These are phyloP conservation scores for Parochlus steinenii DNA, from an alignment of 2,888 invertebrate genomes.

Conservation along the genomic window DNA sequence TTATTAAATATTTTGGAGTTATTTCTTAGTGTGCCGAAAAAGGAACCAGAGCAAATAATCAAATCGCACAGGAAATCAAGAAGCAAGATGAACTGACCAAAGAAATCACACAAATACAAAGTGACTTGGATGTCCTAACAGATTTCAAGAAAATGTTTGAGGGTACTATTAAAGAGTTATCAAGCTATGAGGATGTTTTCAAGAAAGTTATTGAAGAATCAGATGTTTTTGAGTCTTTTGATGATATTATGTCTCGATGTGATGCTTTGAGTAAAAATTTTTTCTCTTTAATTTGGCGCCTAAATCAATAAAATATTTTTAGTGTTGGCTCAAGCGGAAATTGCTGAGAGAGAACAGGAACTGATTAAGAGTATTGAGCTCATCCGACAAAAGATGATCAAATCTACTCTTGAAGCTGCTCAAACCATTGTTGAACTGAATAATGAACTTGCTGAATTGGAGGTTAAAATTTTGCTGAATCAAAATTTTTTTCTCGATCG, in stretches of 20 bases:
- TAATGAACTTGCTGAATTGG: conserved; percentile 25
- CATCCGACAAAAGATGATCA: conserved; percentile 25
- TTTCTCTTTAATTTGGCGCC: background rate
- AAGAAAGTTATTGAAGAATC: conserved; percentile 23
- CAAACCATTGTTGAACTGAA: conserved; percentile 25
- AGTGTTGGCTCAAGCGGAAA: conserved; percentile 29
- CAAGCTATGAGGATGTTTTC: conserved; percentile 25
- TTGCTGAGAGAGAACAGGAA: conserved; percentile 20
- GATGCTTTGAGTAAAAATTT: conserved; percentile 26
- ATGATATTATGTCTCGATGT: conserved; percentile 27
- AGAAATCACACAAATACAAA: conserved; percentile 19
- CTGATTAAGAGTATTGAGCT: conserved; percentile 23
- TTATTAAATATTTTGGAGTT: too few relatives aligned
- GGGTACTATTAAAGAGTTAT: conserved; percentile 22
- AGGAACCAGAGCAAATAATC: conserved; percentile 1
- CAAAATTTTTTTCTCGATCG: too few relatives aligned
- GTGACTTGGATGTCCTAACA: conserved; percentile 18
- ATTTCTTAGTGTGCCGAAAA: conserved; percentile 3
- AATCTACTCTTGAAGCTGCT: conserved; percentile 25
- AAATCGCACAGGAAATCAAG: conserved; percentile 18
- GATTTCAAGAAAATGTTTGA: conserved; percentile 21
- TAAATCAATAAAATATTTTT: background rate
- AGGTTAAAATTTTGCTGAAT: conserved; percentile 15
- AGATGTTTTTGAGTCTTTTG: conserved; percentile 22
- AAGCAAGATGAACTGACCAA: conserved; percentile 19